A percentile compares a stretch with the other conserved stretches of the same genome.
These are phyloP conservation scores for Egretta garzetta DNA, from an alignment of 2,113 vertebrate species.

Conservation along the genomic window DNA sequence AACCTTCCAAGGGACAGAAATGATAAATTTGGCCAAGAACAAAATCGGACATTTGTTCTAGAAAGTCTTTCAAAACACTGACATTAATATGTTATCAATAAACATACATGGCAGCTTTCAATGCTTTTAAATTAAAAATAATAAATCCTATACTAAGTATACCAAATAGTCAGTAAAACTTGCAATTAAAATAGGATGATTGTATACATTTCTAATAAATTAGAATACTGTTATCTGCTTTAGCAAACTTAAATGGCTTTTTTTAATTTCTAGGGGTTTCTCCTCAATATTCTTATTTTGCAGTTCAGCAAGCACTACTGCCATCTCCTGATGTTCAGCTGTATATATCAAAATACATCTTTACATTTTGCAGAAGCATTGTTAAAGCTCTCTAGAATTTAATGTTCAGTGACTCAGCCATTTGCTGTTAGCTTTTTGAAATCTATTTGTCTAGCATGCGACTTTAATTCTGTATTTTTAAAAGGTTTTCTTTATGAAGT, in stretches of 20 bases:
- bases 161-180: not conserved
- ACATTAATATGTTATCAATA: not conserved
- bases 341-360: not conserved
- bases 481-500: not conserved
- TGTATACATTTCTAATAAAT: not conserved
- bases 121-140: not conserved
- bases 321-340: conserved; percentile 73
- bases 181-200: not conserved
- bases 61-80: not conserved
- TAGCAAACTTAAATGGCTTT: not conserved
- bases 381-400: not conserved
- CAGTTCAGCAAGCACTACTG: conserved; percentile 70
- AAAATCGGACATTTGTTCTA: not conserved
- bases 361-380: not conserved
- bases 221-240: not conserved
- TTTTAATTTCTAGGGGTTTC: not conserved
- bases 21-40: not conserved
- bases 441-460: not conserved
- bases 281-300: not conserved
- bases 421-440: not conserved
- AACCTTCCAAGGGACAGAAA: not conserved
- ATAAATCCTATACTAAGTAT: not conserved
- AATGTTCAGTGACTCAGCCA: not conserved
- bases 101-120: not conserved
- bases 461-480: not conserved